Conservation (phyloP, 2,113 vertebrate genomes). For the Etia nguti region DNA sequence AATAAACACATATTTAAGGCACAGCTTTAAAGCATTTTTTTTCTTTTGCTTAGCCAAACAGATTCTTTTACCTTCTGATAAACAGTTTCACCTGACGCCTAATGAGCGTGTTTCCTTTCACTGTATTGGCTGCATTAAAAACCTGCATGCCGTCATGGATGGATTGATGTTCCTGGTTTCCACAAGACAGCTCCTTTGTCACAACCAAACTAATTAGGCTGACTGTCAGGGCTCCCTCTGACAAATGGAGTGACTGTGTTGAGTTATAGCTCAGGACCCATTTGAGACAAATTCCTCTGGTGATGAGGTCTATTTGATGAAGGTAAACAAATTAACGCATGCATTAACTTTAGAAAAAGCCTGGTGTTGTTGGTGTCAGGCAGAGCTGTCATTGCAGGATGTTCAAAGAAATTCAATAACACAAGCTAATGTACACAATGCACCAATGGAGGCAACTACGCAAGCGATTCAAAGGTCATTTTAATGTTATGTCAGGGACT, state of each 20-base stretch:
- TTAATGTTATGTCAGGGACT: background rate
- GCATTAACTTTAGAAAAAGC: constrained; percentile 1
- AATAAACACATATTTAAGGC: background rate
- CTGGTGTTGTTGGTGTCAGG: background rate
- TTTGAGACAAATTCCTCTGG: constrained; percentile 42
- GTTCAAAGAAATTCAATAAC: background rate
- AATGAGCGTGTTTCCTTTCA: background rate
- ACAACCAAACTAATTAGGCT: constrained; percentile 63
- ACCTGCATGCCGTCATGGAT: constrained; percentile 16
- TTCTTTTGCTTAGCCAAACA: background rate
- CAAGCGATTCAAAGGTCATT: background rate
- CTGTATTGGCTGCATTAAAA: constrained; percentile 24
- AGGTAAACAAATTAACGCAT: constrained; percentile 57
- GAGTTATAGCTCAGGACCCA: constrained; percentile 30
- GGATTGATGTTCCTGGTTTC: constrained; percentile 44
- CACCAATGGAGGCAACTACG: background rate
- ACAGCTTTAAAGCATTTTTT: background rate
- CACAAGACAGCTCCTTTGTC: constrained; percentile 57
- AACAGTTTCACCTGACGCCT: background rate
- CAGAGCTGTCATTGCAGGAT: background rate
- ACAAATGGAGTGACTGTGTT: constrained; percentile 49
- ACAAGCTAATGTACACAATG: background rate
- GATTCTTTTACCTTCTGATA: background rate
- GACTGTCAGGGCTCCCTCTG: constrained; percentile 45
- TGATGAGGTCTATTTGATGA: constrained; percentile 45